phyloP scores from a whole-genome alignment of 2,113 vertebrate genomes.

The Lophura nycthemera region DNA sequence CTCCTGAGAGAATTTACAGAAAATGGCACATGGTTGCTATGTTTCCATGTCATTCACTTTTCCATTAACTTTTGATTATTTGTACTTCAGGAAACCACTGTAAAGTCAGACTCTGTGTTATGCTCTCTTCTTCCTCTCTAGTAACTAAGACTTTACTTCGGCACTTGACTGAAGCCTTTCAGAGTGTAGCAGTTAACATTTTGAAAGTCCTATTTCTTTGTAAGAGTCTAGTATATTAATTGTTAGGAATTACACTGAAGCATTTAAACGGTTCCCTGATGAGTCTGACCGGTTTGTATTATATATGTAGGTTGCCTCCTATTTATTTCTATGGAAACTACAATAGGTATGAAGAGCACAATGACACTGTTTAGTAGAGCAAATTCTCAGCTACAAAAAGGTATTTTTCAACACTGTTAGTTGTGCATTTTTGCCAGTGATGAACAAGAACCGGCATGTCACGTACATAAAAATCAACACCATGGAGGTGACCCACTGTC shows the following conservation, averaged over 20 bases:
- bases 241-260: background rate
- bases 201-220: background rate
- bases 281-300: background rate
- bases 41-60: background rate
- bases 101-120: no score
- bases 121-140: background rate
- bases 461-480: no score
- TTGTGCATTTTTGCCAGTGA: no score
- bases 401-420: no score
- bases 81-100: background rate
- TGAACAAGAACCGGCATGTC: no score
- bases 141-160: background rate
- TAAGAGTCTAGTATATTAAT: background rate
- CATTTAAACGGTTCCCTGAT: background rate
- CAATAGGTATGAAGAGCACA: no score
- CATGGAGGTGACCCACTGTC: no score
- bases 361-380: no score
- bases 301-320: no score
- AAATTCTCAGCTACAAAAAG: no score
- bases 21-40: rapidly evolving
- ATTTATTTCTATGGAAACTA: no score
- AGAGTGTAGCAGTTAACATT: background rate
- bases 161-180: background rate
- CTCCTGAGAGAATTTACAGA: background rate
- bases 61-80: background rate